Conservation (phyloP, 2,797 vertebrate genomes). For the Esox lucius region DNA sequence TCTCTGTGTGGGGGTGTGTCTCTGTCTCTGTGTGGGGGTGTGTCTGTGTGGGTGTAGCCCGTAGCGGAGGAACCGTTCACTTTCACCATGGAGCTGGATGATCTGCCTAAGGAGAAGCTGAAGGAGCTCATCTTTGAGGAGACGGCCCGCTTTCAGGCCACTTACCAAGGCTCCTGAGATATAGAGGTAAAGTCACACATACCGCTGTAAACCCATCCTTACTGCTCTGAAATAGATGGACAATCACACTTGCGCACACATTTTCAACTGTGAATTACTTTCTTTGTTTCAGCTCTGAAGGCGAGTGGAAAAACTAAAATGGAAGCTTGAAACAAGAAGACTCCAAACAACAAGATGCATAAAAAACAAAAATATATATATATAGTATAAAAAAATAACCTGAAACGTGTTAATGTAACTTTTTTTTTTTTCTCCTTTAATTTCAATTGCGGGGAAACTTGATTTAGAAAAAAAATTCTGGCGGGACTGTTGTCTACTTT, state of each 20-base stretch:
- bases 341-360: conserved; percentile 51
- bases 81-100: conserved; percentile 88
- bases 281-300: conserved; percentile 42
- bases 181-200: conserved; percentile 41
- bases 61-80: conserved; percentile 89
- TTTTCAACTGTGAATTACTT: neutral
- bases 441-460: conserved; percentile 71
- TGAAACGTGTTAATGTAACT: conserved; percentile 67
- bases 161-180: conserved; percentile 76
- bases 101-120: conserved; percentile 88
- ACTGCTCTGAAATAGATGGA: neutral
- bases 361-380: conserved; percentile 36
- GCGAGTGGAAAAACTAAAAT: conserved; percentile 47
- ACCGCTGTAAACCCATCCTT: neutral
- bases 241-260: neutral
- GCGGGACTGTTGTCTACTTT: conserved; percentile 40
- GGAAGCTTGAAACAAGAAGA: conserved; percentile 64
- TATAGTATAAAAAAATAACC: conserved; percentile 60
- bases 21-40: too few species aligned
- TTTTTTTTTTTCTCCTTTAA: conserved; percentile 67
- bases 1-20: too few species aligned
- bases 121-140: conserved; percentile 90
- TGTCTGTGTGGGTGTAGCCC: conserved; percentile 66
- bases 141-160: conserved; percentile 85
- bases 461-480: conserved; percentile 49